Conservation (phyloP, 2,797 vertebrate genomes). For the Hypotaenidia philippensis region DNA sequence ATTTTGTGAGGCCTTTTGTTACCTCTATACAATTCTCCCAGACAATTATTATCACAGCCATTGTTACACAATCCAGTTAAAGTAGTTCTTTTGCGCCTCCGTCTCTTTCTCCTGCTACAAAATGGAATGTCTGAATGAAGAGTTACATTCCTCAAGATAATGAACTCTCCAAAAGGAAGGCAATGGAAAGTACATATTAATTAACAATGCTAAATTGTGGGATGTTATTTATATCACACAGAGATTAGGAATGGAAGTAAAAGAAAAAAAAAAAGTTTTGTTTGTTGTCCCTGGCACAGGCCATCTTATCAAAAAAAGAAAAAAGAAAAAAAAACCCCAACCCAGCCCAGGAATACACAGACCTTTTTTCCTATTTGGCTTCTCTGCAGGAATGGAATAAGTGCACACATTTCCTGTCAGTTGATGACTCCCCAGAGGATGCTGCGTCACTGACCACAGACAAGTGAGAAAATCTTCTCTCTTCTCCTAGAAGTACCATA, state of each 20-base stretch:
- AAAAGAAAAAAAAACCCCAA: rapidly evolving
- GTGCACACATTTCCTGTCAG: background rate
- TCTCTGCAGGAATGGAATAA: background rate
- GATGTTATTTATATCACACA: slow-evolving; percentile 25
- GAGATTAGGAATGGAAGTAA: background rate
- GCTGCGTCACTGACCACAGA: background rate
- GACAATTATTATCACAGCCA: slow-evolving; percentile 55
- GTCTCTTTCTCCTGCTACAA: background rate
- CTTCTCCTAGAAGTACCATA: background rate
- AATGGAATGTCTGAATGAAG: slow-evolving; percentile 63
- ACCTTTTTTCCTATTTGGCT: background rate
- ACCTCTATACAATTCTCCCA: slow-evolving; percentile 50
- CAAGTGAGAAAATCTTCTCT: background rate
- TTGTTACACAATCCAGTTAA: slow-evolving; percentile 58
- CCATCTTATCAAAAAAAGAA: background rate
- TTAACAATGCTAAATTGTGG: slow-evolving; percentile 27
- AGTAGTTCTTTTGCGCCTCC: background rate
- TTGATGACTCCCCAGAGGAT: background rate
- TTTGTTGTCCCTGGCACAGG: background rate
- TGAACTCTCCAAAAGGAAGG: slow-evolving; percentile 46
- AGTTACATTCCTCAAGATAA: slow-evolving; percentile 50
- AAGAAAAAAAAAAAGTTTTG: background rate
- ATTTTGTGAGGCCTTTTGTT: slow-evolving; percentile 62
- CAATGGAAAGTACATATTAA: slow-evolving; percentile 55
- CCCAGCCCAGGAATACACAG: background rate